Percentiles rank a stretch among this genome's conserved stretches.
phyloP scores from a whole-genome alignment of 2,888 invertebrate species.

The Drosophila macrospina region DNA sequence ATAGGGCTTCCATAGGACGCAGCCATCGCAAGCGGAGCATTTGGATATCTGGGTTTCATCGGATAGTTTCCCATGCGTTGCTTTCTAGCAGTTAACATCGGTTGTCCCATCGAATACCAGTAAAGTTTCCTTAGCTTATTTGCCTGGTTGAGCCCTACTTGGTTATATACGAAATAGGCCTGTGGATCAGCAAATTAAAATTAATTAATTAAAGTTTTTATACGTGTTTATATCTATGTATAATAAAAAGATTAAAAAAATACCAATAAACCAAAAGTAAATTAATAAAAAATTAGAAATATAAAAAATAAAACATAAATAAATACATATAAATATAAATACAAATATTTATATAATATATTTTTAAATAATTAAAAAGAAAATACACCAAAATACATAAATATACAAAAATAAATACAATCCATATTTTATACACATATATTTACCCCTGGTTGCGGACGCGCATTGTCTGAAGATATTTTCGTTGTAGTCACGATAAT shows the following conservation, averaged over 20 bases:
- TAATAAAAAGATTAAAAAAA: too few species aligned
- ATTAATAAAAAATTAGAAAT: too few species aligned
- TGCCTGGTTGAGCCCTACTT: conserved; percentile 33
- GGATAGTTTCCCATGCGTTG: conserved; percentile 39
- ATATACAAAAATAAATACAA: too few species aligned
- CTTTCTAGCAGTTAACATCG: conserved; percentile 45
- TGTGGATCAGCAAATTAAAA: conserved; percentile 3
- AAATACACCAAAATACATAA: too few species aligned
- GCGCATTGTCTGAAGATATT: conserved; percentile 18
- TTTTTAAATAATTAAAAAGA: too few species aligned
- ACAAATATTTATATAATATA: too few species aligned
- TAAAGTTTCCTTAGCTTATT: conserved; percentile 48
- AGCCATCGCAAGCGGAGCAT: conserved; percentile 12
- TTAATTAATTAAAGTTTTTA: too few species aligned
- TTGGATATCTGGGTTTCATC: conserved; percentile 22
- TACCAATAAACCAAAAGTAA: too few species aligned
- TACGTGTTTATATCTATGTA: too few species aligned
- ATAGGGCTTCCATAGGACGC: conserved; percentile 8
- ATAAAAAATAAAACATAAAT: too few species aligned
- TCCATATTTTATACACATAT: background rate
- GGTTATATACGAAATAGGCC: conserved; percentile 42
- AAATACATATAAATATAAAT: too few species aligned
- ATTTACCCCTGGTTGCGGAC: conserved; percentile 16
- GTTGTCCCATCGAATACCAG: conserved; percentile 54
- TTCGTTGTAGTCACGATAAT: conserved; percentile 2